Conservation (phyloP, 1,140 invertebrate species). For the Matsumurasca onukii region DNA sequence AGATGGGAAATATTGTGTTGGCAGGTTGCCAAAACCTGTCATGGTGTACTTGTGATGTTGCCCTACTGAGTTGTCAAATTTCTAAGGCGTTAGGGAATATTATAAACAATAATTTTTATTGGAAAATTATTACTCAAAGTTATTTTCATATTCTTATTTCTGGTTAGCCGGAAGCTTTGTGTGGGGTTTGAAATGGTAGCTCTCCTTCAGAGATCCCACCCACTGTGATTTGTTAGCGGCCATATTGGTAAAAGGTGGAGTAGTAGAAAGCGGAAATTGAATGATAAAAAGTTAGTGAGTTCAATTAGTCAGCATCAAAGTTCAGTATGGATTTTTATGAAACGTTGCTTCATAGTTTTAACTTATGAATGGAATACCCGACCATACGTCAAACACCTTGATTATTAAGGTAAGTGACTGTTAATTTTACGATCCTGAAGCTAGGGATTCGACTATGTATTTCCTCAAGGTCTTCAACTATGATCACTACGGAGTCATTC, state of each 20-base stretch:
- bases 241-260: constrained; percentile 10
- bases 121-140: neutral
- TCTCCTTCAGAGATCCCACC: neutral
- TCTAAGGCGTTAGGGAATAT: neutral
- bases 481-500: too few species aligned
- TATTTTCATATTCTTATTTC: neutral
- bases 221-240: neutral
- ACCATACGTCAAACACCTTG: neutral
- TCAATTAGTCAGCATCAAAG: neutral
- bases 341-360: neutral
- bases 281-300: neutral
- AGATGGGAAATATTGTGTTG: neutral
- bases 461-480: too few species aligned
- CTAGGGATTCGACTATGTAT: neutral
- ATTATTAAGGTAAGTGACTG: neutral
- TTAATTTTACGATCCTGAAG: neutral
- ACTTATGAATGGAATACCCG: neutral
- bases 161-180: neutral
- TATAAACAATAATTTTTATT: neutral
- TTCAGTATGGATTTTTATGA: neutral
- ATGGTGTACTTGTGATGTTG: neutral
- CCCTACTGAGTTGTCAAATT: neutral
- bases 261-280: constrained; percentile 9
- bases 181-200: neutral
- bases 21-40: neutral